phyloP scores from a whole-genome alignment of 1,140 invertebrate genomes.

The Neomicropteryx cornuta region DNA sequence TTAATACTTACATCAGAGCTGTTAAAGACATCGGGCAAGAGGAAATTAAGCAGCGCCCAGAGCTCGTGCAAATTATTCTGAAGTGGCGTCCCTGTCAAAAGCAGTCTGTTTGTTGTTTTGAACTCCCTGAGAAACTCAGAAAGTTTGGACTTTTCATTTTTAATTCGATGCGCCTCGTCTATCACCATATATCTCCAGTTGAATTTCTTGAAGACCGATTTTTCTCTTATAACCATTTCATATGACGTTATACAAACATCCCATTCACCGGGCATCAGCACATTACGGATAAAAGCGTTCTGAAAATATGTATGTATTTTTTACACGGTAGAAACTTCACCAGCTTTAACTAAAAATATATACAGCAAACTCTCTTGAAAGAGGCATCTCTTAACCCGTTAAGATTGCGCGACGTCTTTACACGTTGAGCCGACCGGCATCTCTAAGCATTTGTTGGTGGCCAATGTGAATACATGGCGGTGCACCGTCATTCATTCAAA shows the following conservation, averaged over 20 bases:
- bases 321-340: too few relatives aligned
- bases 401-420: too few relatives aligned
- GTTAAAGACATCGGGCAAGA: constrained; percentile 97
- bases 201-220: constrained; percentile 95
- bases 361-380: too few relatives aligned
- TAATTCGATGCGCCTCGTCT: constrained; percentile 98
- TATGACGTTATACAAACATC: constrained; percentile 98
- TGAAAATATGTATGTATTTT: constrained; percentile 35
- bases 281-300: constrained; percentile 85
- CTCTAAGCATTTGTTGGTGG: too few relatives aligned
- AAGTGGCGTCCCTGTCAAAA: constrained; percentile 90
- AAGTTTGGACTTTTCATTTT: constrained; percentile 99
- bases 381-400: too few relatives aligned
- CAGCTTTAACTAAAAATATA: too few relatives aligned
- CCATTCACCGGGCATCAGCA: constrained; percentile 94
- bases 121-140: constrained; percentile 96
- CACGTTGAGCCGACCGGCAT: too few relatives aligned
- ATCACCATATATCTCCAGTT: constrained; percentile 98
- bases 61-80: constrained; percentile 96
- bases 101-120: constrained; percentile 92
- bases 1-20: constrained; percentile 65
- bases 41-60: constrained; percentile 98
- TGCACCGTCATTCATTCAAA: too few relatives aligned
- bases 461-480: too few relatives aligned
- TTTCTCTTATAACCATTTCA: constrained; percentile 97